phyloP scores from a whole-genome alignment of 2,797 vertebrate species.

The Phyllotis vaccarum region DNA sequence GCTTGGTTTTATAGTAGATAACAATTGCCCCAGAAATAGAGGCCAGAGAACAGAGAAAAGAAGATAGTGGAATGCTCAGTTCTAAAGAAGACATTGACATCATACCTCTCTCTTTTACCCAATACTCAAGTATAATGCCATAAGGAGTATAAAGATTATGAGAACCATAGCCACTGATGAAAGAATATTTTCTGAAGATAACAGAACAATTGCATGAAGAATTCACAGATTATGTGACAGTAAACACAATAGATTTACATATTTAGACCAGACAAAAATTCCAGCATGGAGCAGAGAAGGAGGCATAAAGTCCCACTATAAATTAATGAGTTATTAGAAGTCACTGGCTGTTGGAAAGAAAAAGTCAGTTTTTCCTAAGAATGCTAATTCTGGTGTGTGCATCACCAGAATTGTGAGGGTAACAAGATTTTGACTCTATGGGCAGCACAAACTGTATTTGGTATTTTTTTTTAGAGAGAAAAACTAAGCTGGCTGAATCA shows the following conservation, averaged over 20 bases:
- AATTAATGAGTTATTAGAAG: too few species aligned
- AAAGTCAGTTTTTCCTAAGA: neutral
- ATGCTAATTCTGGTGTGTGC: neutral
- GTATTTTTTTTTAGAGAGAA: neutral
- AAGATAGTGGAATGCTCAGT: neutral
- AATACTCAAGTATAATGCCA: neutral
- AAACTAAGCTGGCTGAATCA: neutral
- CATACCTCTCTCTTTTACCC: neutral
- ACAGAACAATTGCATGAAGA: neutral
- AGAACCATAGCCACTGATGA: neutral
- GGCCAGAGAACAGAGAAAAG: neutral
- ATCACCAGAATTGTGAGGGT: neutral
- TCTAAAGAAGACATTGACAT: neutral
- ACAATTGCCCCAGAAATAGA: neutral
- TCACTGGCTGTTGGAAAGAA: neutral
- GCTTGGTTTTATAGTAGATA: neutral
- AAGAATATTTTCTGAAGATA: neutral
- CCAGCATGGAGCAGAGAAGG: neutral
- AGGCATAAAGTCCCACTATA: neutral
- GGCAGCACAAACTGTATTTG: neutral
- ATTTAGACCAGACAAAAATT: neutral
- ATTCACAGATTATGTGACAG: neutral
- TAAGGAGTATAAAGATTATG: neutral
- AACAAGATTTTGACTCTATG: neutral
- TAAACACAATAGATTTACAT: neutral